phyloP scores from a whole-genome alignment of 1,140 invertebrate species.

The Lordiphosa mommai region DNA sequence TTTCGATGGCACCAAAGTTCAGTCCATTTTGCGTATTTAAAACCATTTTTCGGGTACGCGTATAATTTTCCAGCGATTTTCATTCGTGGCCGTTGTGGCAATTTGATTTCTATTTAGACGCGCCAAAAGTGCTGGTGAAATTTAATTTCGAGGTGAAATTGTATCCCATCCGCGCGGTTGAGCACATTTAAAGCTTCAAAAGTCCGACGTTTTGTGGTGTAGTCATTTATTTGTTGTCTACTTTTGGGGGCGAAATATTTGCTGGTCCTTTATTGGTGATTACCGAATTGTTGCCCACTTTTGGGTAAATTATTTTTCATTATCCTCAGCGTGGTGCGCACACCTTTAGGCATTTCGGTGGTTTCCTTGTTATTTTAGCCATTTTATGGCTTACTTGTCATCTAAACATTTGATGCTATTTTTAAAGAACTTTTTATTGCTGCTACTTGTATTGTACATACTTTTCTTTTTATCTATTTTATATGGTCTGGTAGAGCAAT shows the following conservation, averaged over 20 bases:
- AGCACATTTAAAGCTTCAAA: slow-evolving; percentile 44
- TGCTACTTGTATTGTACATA: too few species aligned
- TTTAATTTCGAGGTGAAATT: slow-evolving; percentile 67
- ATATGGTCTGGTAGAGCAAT: too few species aligned
- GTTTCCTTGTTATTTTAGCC: too few species aligned
- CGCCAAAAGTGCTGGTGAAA: slow-evolving; percentile 27
- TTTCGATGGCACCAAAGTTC: neutral
- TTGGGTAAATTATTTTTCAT: too few species aligned
- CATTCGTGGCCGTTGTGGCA: neutral
- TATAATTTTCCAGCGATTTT: slow-evolving; percentile 2
- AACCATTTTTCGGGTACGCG: neutral
- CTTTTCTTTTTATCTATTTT: too few species aligned
- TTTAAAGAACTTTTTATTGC: too few species aligned
- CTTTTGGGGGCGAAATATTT: too few species aligned
- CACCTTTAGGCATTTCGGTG: neutral
- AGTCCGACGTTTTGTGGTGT: slow-evolving; percentile 27
- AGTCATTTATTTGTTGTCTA: slow-evolving; percentile 28
- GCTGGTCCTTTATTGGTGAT: too few species aligned
- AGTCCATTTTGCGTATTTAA: neutral
- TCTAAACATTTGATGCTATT: too few species aligned
- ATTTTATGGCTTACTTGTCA: too few species aligned
- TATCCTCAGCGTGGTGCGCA: too few species aligned
- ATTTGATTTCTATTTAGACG: slow-evolving; percentile 8
- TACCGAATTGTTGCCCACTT: too few species aligned
- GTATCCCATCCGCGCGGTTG: slow-evolving; percentile 35